phyloP scores from a whole-genome alignment of 2,113 vertebrate species.

The Heteronetta atricapilla region DNA sequence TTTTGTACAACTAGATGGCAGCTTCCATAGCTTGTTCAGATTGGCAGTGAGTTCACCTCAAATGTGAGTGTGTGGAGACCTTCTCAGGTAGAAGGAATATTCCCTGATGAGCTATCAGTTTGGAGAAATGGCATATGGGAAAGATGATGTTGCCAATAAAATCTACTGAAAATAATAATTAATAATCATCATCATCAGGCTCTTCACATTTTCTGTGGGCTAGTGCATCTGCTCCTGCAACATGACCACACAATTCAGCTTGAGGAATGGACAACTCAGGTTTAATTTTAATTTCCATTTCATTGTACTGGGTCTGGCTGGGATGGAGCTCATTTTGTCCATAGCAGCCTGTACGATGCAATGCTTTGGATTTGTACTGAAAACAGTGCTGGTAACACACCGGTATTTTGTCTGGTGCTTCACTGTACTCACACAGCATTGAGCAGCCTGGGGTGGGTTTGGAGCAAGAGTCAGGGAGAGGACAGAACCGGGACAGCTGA shows the following conservation, averaged over 20 bases:
- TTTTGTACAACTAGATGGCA: neutral
- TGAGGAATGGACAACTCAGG: neutral
- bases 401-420: fast-evolving
- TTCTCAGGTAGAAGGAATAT: neutral
- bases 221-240: neutral
- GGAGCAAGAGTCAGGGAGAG: neutral
- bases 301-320: neutral
- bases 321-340: neutral
- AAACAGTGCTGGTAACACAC: neutral
- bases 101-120: neutral
- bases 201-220: neutral
- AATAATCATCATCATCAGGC: neutral
- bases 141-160: neutral
- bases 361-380: neutral
- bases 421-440: fast-evolving
- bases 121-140: neutral
- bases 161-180: neutral
- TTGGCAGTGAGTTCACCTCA: neutral
- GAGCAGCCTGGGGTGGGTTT: fast-evolving
- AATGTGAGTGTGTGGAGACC: neutral
- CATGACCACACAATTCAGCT: neutral
- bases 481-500: neutral
- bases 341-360: neutral
- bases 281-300: neutral
- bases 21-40: neutral